Conservation (phyloP, 2,113 vertebrate genomes). For the Castor canadensis region DNA sequence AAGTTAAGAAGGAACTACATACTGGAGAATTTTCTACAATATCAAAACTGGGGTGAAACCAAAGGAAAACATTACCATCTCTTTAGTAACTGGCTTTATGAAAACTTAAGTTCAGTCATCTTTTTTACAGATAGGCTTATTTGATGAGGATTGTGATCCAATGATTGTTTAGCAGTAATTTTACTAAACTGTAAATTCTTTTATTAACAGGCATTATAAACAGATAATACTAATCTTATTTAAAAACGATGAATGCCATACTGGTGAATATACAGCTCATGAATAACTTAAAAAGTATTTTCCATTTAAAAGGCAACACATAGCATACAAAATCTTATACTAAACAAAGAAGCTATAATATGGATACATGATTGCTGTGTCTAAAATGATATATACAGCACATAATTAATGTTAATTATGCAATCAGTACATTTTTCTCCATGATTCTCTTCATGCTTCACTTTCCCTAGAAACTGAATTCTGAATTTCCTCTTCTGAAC, state of each 20-base stretch:
- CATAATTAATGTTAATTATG: conserved; percentile 80
- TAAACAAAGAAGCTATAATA: conserved; percentile 84
- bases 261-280: conserved; percentile 87
- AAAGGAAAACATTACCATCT: conserved; percentile 68
- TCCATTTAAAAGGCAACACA: conserved; percentile 87
- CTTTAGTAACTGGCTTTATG: conserved; percentile 76
- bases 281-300: conserved; percentile 94
- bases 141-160: conserved; percentile 84
- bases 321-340: conserved; percentile 87
- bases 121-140: conserved; percentile 75
- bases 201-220: conserved; percentile 91
- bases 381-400: conserved; percentile 89
- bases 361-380: conserved; percentile 87
- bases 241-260: conserved; percentile 89
- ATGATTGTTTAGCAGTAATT: conserved; percentile 91
- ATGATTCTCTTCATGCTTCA: conserved; percentile 90
- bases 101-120: conserved; percentile 68
- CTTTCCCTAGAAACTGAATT: conserved; percentile 96
- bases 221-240: conserved; percentile 88
- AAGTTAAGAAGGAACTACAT: conserved; percentile 74
- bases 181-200: conserved; percentile 89
- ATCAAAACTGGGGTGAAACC: conserved; percentile 68
- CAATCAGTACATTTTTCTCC: conserved; percentile 77
- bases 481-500: conserved; percentile 98
- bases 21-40: conserved; percentile 79